Evolutionary conservation across 2,888 invertebrate genomes (phyloP), one percentile per base, ranked within the genome.

Genomic region (Lissocephala sabroskyi): DNA sequence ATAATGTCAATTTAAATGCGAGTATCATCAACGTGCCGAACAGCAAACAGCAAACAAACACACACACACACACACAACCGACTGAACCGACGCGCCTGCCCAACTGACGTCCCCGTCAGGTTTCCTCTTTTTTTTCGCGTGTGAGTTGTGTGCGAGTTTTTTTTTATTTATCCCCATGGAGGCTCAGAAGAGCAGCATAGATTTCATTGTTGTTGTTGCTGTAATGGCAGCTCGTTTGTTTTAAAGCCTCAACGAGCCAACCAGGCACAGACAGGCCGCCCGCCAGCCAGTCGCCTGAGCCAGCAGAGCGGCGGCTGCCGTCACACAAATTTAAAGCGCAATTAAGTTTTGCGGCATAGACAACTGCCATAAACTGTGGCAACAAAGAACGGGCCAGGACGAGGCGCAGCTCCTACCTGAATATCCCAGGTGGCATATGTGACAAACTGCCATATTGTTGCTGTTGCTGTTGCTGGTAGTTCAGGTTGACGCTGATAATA

Each of bases 1-100:
- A 74, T 68, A 67, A 67, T 67, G 67, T 67, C 68, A 68, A 67
- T 67, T 67, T 73, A 67, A 67, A 68, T 68, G 62, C 67, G 65
- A 74, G 62, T 74, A 74, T 68, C 67, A 74, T 70, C 56, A 66
- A 52, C 36, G 42, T 30, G 26, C 19, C 18, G 3, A 19, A 32
- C 35, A 35, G 10, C 41, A 41, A 41, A 41, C 41, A 41, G 28
- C 41, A 16, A 17, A 18, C 35, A 16, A 17, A 35, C 35, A 16
- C 16, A 35, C 35, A 11, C 14, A 35, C 35, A 10, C 14, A 35
- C 35, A 16, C 14, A 35, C 16, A 17, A 6, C 11, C 35, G 9
- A 17, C 11, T 10, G 14, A 4, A 35, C 16, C 16, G 17, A 17
- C 11, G 16, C 13, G 17, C 42, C 68, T 49, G 42, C 53, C 18